Percentiles rank a stretch among this genome's conserved stretches.
Conservation (phyloP, 2,113 vertebrate species). For the chimpanzee (Pan troglodytes) region DNA sequence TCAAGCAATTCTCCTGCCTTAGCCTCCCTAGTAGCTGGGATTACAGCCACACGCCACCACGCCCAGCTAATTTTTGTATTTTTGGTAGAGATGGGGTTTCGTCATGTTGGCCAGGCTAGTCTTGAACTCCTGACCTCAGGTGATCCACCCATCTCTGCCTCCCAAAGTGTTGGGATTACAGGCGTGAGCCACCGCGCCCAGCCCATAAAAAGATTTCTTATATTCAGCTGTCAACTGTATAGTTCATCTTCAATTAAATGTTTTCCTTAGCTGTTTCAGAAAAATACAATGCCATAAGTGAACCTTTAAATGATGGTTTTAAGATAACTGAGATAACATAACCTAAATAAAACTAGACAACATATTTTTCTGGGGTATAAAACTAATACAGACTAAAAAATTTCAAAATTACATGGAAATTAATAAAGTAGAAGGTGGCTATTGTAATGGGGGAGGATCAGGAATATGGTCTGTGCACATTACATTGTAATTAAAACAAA, state of each 20-base stretch:
- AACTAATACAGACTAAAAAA: background rate
- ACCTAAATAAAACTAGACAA: background rate
- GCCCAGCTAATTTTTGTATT: too few relatives aligned
- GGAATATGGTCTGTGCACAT: background rate
- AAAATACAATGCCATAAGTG: background rate
- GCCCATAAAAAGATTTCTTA: background rate
- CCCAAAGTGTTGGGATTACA: too few relatives aligned
- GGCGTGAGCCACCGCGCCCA: too few relatives aligned
- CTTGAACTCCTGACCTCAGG: too few relatives aligned
- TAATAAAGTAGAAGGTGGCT: background rate
- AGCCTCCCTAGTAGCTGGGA: too few relatives aligned
- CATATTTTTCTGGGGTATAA: background rate
- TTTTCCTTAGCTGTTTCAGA: background rate
- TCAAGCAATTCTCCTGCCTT: too few relatives aligned
- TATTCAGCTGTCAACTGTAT: background rate
- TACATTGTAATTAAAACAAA: background rate
- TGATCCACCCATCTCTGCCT: too few relatives aligned
- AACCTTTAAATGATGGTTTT: background rate
- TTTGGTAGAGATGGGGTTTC: too few relatives aligned
- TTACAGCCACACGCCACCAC: too few relatives aligned
- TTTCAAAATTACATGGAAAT: background rate
- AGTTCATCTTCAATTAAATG: conserved; percentile 8
- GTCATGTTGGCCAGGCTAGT: too few relatives aligned
- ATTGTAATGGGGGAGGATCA: background rate
- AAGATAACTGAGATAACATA: background rate